Evolutionary conservation across 2,113 vertebrate species (phyloP).

Genomic region (Gambusia affinis): DNA sequence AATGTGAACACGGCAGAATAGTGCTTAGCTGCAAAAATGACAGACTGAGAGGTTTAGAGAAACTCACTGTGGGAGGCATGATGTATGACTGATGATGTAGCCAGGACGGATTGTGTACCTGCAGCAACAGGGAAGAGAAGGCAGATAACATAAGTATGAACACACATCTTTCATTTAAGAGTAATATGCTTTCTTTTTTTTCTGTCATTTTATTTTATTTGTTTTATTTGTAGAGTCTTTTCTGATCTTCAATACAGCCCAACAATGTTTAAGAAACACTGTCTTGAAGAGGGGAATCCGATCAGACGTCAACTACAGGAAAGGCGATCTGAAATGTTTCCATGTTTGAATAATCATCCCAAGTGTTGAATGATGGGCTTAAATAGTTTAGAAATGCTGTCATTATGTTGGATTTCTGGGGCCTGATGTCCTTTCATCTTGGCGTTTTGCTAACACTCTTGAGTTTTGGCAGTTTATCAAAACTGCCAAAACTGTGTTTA

Average conservation of each 20-base stretch:
- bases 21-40: no score
- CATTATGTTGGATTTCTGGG: no score
- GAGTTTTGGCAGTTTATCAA: no score
- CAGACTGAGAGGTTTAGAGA: neutral
- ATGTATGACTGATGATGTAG: conserved; percentile 92
- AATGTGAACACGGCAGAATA: conserved; percentile 2
- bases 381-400: no score
- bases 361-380: no score
- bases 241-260: neutral
- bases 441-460: no score
- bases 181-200: neutral
- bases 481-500: no score
- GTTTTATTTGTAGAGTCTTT: neutral
- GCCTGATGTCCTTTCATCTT: no score
- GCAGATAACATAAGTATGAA: neutral
- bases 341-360: no score
- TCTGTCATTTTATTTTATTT: neutral
- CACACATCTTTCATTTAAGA: neutral
- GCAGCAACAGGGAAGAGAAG: neutral
- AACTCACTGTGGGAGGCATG: conserved; percentile 91
- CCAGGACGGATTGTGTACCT: conserved; percentile 91
- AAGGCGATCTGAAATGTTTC: no score
- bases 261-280: neutral
- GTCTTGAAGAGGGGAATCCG: neutral
- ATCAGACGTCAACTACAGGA: no score